phyloP scores from a whole-genome alignment of 2,797 vertebrate species.

The Psittacula echo region DNA sequence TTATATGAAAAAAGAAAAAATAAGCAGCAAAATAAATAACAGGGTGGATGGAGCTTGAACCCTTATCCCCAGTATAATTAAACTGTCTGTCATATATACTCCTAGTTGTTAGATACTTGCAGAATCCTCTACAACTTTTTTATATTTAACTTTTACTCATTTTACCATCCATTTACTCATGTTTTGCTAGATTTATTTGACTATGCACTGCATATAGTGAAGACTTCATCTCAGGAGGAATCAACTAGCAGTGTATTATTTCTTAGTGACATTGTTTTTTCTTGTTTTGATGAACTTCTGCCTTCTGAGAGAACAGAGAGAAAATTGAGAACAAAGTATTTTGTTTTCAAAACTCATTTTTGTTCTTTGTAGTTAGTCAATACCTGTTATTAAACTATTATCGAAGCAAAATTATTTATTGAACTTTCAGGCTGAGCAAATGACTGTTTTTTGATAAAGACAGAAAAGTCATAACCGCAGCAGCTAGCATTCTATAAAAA shows the following conservation, averaged over 20 bases:
- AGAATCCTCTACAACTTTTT: background rate
- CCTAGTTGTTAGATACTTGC: background rate
- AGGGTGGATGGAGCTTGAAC: accelerated
- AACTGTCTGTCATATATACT: background rate
- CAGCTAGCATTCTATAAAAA: background rate
- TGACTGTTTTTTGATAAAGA: background rate
- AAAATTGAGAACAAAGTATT: background rate
- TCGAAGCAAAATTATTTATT: background rate
- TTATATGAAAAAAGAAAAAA: background rate
- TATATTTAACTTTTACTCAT: background rate
- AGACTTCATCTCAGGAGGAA: background rate
- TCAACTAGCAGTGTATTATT: background rate
- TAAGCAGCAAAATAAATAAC: background rate
- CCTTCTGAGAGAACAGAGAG: background rate
- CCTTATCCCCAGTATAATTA: background rate
- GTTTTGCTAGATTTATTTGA: background rate
- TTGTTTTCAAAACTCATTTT: background rate
- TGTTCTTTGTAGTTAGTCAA: background rate
- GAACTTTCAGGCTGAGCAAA: background rate
- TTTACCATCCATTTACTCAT: background rate
- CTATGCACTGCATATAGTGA: background rate
- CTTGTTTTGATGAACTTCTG: background rate
- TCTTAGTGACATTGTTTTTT: background rate
- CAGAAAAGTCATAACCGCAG: background rate
- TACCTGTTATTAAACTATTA: background rate